Percentiles rank a stretch among this genome's conserved stretches.
phyloP scores from a whole-genome alignment of 2,888 invertebrate species.

The Agrochola circellaris region DNA sequence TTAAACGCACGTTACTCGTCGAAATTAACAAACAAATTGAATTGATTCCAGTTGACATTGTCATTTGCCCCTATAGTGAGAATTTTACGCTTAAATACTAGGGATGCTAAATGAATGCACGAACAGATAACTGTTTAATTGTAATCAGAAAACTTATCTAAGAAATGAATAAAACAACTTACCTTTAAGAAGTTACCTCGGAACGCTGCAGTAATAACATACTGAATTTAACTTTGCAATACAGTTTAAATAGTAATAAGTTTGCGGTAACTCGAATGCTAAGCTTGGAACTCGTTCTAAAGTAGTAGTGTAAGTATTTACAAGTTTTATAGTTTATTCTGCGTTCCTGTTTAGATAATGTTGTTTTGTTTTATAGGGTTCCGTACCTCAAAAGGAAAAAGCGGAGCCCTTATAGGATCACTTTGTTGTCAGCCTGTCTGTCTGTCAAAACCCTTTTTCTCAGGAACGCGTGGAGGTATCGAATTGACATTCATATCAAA shows the following conservation, averaged over 20 bases:
- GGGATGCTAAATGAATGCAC: neutral
- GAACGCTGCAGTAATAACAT: conserved; percentile 36
- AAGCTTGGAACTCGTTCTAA: conserved; percentile 2
- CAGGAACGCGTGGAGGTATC: no score
- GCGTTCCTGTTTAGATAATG: neutral
- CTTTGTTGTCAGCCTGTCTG: no score
- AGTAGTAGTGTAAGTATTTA: neutral
- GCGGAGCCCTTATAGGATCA: no score
- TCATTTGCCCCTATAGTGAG: no score
- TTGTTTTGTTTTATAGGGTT: no score
- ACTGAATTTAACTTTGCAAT: conserved; percentile 27
- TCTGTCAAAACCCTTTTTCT: no score
- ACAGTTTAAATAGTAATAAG: conserved; percentile 45
- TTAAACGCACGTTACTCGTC: no score
- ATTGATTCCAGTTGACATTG: no score
- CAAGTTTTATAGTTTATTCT: neutral
- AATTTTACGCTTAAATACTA: neutral
- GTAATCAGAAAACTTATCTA: conserved; percentile 26
- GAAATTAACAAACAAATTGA: no score
- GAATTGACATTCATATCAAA: no score
- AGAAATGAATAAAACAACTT: conserved; percentile 15
- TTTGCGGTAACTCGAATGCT: conserved; percentile 7
- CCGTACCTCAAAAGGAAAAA: no score
- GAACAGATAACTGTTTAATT: conserved; percentile 7
- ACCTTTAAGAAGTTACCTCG: neutral